Base-by-base conservation (phyloP, 2,888 invertebrate species). In the Dusona sp. region DNA sequence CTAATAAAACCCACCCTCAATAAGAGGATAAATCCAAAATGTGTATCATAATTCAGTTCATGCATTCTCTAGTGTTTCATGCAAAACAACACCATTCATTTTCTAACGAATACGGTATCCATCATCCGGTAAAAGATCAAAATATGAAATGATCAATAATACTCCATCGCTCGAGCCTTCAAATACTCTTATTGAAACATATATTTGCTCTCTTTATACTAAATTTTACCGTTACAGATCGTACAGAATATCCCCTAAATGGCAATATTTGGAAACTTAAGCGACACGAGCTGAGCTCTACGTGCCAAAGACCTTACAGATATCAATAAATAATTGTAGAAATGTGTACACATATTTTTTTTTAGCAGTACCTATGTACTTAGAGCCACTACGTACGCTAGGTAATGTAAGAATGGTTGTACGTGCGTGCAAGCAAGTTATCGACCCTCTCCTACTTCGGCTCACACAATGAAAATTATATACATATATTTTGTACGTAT, bases 391-490 rank as follows among this genome's bases (percentile, higher is more conserved):
- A 16, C 61, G n/a, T 72, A n/a, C 38, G 9, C 38, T 22, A 48
- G 19, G 51, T 29, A 22, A 64, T 33, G 42, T 25, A 33, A 33
- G 19, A 45, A 70, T 19, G 57, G 29, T 16, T 65, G 33, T 83
- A 87, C 86, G 87, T 87, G 90, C 90, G 89, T 89, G 90, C 87
- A 86, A 79, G 82, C 85, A 25, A 85, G 86, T 89, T 88, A 87
- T 90, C 90, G 90, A 90, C 90, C 84, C 88, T 88, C 70, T 74
- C 85, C 86, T 68, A 80, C 74, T 79, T 68, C 29, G n/a, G 57
- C 54, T 61, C 75, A 72, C 73, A 79, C n/a, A 67, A 42, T 45
- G 73, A 80, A 57, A 6, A 19, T 36, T 64, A 61, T 70, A 29
- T 19, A 57, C 38, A 48, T 64, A 84, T 33, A 80, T 42, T 42